A percentile compares a stretch with the other conserved stretches of the same genome.
Evolutionary conservation across 2,797 vertebrate species (phyloP).

Genomic region (Lacerta viridis): DNA sequence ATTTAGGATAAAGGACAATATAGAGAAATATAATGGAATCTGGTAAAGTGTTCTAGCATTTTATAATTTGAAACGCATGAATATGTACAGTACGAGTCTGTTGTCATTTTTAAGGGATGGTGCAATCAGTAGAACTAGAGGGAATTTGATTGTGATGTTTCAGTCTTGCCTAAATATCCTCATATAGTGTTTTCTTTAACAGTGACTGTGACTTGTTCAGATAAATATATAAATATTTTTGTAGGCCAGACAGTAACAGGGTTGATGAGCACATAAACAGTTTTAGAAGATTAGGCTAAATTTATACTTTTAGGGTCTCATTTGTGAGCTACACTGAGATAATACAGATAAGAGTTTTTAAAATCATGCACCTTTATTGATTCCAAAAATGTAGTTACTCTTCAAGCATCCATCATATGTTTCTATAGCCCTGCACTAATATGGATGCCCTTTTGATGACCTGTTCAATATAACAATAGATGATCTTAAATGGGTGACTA

Average conservation of each 20-base stretch:
- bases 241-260: neutral
- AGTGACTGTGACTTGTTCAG: neutral
- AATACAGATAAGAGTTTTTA: neutral
- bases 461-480: no score
- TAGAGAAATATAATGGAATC: neutral
- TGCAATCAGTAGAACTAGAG: neutral
- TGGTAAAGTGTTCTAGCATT: neutral
- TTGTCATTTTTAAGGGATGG: neutral
- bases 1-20: neutral
- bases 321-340: neutral
- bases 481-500: neutral
- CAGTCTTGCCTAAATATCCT: neutral
- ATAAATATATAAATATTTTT: constrained; percentile 11
- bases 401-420: constrained; percentile 5
- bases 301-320: neutral
- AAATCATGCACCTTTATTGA: neutral
- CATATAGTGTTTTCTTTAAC: neutral
- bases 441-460: constrained; percentile 34
- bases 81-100: neutral
- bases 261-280: neutral
- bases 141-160: neutral
- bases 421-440: constrained; percentile 37
- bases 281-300: neutral
- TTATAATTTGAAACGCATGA: neutral
- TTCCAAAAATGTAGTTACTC: neutral